Percentiles rank a stretch among this genome's conserved stretches.
These are phyloP conservation scores for Amblyornis subalaris DNA, from an alignment of 2,113 vertebrate genomes.

Conservation along the genomic window DNA sequence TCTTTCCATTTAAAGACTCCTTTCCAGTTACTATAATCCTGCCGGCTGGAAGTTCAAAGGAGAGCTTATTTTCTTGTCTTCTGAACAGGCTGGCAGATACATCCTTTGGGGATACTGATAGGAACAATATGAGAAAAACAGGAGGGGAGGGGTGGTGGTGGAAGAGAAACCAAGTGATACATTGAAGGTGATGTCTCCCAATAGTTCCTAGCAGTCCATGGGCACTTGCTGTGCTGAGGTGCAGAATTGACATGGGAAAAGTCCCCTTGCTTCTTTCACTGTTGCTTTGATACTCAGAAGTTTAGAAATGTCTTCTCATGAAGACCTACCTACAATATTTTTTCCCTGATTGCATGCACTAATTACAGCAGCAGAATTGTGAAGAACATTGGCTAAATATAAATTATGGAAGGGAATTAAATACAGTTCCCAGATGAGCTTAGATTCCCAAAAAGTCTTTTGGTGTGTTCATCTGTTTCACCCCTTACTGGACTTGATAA, in stretches of 20 bases:
- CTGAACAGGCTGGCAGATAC: background rate
- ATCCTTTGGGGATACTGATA: background rate
- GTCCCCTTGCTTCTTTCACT: background rate
- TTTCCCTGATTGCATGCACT: background rate
- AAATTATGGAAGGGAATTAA: background rate
- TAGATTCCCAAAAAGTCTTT: background rate
- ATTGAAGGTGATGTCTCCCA: background rate
- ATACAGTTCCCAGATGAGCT: background rate
- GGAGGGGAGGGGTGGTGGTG: background rate
- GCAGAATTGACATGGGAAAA: background rate
- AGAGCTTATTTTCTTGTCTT: background rate
- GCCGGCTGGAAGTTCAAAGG: background rate
- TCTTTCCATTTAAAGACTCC: background rate
- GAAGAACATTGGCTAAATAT: background rate
- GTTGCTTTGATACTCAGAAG: background rate
- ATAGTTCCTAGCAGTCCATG: background rate
- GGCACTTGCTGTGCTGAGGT: background rate
- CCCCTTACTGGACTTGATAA: background rate
- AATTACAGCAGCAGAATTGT: background rate
- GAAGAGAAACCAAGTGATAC: background rate
- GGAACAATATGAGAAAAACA: background rate
- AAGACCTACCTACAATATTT: background rate
- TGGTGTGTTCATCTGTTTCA: background rate
- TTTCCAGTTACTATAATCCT: background rate
- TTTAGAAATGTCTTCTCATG: background rate